Base-by-base conservation (phyloP, 2,113 vertebrate species). In the Crotophaga sulcirostris region DNA sequence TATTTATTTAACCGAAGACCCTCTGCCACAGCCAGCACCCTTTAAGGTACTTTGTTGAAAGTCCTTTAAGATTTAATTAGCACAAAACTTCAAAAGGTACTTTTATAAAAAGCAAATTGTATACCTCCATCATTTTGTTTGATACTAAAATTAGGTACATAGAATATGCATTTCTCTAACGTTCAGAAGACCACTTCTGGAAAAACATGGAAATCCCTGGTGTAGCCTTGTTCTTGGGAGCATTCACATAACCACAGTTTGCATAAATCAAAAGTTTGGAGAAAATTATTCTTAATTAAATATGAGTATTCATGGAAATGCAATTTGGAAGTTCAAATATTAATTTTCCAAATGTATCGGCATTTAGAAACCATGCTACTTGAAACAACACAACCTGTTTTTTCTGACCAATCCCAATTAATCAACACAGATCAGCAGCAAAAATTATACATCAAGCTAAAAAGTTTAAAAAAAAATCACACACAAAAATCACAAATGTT, bases 171-270 rank as follows among this genome's bases (percentile, higher is more conserved):
- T 49, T 76, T 91, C 62, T 54, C 9, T 60, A 55, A 38, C 1
- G 1, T 40, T 87, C 84, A 14, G 25, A 72, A 72, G n/a, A n/a
- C 2, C 3, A 10, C 56, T 87, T 78, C 28, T 75, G 44, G 26
- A 74, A 68, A 78, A 49, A 90, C 17, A 9, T 29, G n/a, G 21
- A 66, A 17, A 56, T 49, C 34, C 29, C 54, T 24, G 7, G 3
- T 12, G 3, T 13, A 87, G 8, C 26, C 54, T 56, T 56, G 25
- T 36, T 91, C 63, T 83, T 69, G 60, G 94, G 91, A 95, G 84
- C 67, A 87, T 83, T 93, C 90, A 88, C 87, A 91, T 63, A 86
- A 91, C 78, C 84, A 79, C 12, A 51, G 14, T 59, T 80, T 19
- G 25, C n/a, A 83, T 33, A 90, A 94, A 84, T 2, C 33, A 73